These are phyloP conservation scores for Corapipo altera DNA, from an alignment of 2,113 vertebrate species.

Conservation along the genomic window DNA sequence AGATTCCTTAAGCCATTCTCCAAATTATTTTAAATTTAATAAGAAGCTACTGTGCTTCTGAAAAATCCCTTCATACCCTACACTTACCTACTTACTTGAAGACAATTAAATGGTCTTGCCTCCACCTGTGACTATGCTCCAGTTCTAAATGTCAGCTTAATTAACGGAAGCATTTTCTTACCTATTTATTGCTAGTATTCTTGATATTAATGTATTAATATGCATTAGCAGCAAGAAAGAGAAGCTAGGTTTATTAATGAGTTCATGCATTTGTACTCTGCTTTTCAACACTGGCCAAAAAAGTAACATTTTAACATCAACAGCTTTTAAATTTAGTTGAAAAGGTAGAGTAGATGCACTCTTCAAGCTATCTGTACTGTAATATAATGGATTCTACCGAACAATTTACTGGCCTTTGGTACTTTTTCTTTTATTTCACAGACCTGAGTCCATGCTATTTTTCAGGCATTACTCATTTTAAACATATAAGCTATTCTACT, in stretches of 20 bases:
- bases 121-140: neutral
- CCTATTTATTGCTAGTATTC: neutral
- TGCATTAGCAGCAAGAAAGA: neutral
- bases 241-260: neutral
- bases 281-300: neutral
- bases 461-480: neutral
- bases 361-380: neutral
- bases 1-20: neutral
- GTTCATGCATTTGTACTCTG: neutral
- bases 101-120: neutral
- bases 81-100: neutral
- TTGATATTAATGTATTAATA: neutral
- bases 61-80: neutral
- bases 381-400: neutral
- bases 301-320: neutral
- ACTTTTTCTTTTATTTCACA: neutral
- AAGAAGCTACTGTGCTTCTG: neutral
- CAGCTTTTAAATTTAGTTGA: neutral
- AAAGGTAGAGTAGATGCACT: neutral
- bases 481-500: neutral
- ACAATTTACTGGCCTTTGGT: neutral
- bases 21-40: neutral
- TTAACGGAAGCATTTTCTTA: neutral
- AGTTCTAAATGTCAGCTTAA: neutral
- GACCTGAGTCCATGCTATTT: neutral